phyloP scores from a whole-genome alignment of 2,888 invertebrate genomes.

The Callyntrura sp. region DNA sequence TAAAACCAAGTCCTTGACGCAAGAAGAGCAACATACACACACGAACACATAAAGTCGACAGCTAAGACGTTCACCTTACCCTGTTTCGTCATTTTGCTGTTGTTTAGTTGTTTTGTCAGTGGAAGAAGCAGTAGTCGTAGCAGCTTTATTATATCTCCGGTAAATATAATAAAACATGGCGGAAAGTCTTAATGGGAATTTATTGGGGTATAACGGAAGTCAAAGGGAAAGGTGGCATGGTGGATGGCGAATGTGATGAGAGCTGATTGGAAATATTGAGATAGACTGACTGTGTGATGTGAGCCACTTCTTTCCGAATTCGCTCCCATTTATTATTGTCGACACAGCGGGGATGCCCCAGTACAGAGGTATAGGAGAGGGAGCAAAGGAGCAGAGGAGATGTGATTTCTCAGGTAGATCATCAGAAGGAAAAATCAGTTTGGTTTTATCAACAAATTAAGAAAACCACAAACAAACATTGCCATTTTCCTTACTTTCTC shows the following conservation, averaged over 20 bases:
- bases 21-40: conserved; percentile 29
- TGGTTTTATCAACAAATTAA: conserved; percentile 14
- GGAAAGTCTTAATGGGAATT: conserved; percentile 48
- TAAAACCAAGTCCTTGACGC: conserved; percentile 75
- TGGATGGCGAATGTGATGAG: conserved; percentile 38
- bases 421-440: conserved; percentile 10
- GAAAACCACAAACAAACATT: conserved; percentile 6
- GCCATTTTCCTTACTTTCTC: conserved; percentile 5
- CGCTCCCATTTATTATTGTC: conserved; percentile 20
- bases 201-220: conserved; percentile 44
- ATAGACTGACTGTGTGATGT: neutral
- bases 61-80: neutral
- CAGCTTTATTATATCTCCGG: conserved; percentile 23
- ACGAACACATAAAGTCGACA: conserved; percentile 5
- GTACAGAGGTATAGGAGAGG: conserved; percentile 3
- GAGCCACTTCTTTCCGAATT: neutral
- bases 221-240: neutral
- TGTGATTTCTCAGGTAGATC: neutral
- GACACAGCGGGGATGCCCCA: neutral
- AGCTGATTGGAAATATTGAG: conserved; percentile 55
- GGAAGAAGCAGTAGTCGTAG: neutral
- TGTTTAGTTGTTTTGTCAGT: conserved; percentile 4
- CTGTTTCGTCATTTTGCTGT: neutral
- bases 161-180: conserved; percentile 56
- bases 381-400: neutral